Evolutionary conservation across 2,888 invertebrate genomes (phyloP), one percentile per base, ranked within the genome.

Genomic region (Coenonympha glycerion): DNA sequence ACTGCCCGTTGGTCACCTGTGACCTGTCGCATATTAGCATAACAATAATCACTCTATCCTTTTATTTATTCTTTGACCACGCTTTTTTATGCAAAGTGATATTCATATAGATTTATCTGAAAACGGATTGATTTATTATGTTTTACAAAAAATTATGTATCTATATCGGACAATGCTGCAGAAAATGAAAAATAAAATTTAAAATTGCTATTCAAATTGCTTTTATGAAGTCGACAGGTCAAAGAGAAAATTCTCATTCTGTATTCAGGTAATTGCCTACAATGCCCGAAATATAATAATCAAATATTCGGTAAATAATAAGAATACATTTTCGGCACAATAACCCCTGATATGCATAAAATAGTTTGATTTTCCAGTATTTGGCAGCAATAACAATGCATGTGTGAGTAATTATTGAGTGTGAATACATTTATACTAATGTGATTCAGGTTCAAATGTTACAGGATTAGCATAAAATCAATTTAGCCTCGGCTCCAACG

Each of bases 1-100:
- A 54, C 61, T 58, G 65, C 62, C 76, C 79, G 85, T 86, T 86
- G 74, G 69, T 77, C 81, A 85, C 85, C 85, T 82, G 72, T 85
- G 85, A 86, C 85, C 83, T 69, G 63, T 70, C 76, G 11, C 72
- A 76, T 73, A 63, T 63, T 61, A 62, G 57, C 65, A 66, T 60
- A 64, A 63, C 61, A 59, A 56, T 46, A 45, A 21, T 11, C 1
- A 19, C 36, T 21, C 21, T n/a, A 26, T 45, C 40, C 40, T 9
- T 33, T 45, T n/a, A n/a, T n/a, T 33, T 24, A 34, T 22, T 44
- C 22, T 33, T 42, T 22, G 22, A 22, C 9, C 44, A 9, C 33
- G 19, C 24, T 16, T 16, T 45, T 34, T 33, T n/a, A 24, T 45
- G 9, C 6, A 24, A 31, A 45, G n/a, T n/a, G 19, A n/a, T n/a